These are phyloP conservation scores for Valencia hispanica DNA, from an alignment of 2,797 vertebrate species.

Conservation along the genomic window DNA sequence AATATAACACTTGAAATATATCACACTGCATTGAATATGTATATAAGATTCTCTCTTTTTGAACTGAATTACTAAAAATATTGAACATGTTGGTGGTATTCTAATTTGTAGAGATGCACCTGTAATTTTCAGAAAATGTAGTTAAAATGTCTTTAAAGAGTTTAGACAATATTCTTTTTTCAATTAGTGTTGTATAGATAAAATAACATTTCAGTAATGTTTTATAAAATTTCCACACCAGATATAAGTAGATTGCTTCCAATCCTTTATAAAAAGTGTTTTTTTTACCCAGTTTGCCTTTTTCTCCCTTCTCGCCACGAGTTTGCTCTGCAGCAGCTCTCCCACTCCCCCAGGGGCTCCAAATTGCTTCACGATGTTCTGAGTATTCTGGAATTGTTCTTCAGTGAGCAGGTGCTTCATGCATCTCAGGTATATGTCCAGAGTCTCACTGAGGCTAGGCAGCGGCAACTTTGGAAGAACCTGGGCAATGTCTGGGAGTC, in stretches of 20 bases:
- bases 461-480: constrained; percentile 90
- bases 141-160: neutral
- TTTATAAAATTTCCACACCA: neutral
- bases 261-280: neutral
- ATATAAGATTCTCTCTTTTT: neutral
- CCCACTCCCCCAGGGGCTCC: constrained; percentile 86
- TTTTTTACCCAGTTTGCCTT: constrained; percentile 90
- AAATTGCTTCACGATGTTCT: constrained; percentile 84
- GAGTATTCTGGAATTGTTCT: constrained; percentile 87
- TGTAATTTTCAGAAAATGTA: neutral
- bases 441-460: constrained; percentile 87
- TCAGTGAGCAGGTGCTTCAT: constrained; percentile 89
- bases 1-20: neutral
- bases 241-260: neutral
- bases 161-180: neutral
- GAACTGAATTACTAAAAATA: neutral
- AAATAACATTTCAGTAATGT: neutral
- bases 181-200: neutral
- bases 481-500: constrained; percentile 62
- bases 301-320: constrained; percentile 84
- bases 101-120: neutral
- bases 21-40: neutral
- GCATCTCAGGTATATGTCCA: constrained; percentile 88
- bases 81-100: neutral
- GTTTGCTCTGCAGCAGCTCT: constrained; percentile 89